Percentiles rank a stretch among this genome's conserved stretches.
phyloP scores from a whole-genome alignment of 2,888 invertebrate genomes.

The Leptodirus hochenwartii region DNA sequence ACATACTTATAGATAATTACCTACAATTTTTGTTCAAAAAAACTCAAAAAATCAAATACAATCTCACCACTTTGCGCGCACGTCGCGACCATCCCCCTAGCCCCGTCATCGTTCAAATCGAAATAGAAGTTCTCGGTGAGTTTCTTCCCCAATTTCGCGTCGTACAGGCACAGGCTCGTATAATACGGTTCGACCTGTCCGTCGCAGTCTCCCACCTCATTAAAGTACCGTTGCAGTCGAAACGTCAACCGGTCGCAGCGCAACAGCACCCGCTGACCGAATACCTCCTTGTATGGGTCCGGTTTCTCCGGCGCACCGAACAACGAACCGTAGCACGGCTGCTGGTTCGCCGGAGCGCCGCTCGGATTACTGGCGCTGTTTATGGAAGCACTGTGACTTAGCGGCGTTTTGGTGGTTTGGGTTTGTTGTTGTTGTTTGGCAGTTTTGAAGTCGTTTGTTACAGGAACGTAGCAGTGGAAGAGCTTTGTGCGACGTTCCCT shows the following conservation, averaged over 20 bases:
- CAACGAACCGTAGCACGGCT: too few relatives aligned
- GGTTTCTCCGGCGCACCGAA: constrained; percentile 23
- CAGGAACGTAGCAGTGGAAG: constrained; percentile 50
- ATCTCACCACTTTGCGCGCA: too few relatives aligned
- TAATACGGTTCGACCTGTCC: constrained; percentile 90
- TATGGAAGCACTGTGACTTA: constrained; percentile 17
- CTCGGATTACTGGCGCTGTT: background rate
- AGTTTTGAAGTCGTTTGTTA: constrained; percentile 29
- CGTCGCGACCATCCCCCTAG: constrained; percentile 38
- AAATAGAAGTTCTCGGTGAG: constrained; percentile 88
- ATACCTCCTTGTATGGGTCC: constrained; percentile 72
- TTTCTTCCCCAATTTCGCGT: constrained; percentile 71
- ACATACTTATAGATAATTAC: too few relatives aligned
- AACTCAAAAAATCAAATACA: too few relatives aligned
- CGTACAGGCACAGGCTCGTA: constrained; percentile 75
- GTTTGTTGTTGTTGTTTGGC: too few relatives aligned
- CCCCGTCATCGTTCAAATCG: constrained; percentile 60
- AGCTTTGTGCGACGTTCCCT: constrained; percentile 64
- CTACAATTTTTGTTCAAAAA: too few relatives aligned
- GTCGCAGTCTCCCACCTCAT: constrained; percentile 45
- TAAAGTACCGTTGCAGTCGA: constrained; percentile 63
- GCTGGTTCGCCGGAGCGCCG: background rate
- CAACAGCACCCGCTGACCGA: constrained; percentile 69
- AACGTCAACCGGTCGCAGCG: constrained; percentile 71
- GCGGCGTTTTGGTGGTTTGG: too few relatives aligned